phyloP scores from a whole-genome alignment of 1,140 invertebrate genomes.

The Centruroides sculpturatus region DNA sequence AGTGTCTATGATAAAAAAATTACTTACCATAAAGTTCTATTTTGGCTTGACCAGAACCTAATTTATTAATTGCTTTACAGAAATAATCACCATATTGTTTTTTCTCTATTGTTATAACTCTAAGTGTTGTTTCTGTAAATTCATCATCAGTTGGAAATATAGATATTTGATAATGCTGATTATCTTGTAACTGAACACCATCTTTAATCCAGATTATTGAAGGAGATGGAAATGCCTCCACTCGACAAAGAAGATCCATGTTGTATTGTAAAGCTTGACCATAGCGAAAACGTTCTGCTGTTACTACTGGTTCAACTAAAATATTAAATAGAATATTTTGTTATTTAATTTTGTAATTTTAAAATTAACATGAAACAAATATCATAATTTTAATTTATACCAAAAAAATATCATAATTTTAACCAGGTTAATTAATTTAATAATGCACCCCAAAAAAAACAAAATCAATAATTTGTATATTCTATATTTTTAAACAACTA shows the following conservation, averaged over 20 bases:
- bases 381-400: background rate
- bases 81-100: constrained; percentile 71
- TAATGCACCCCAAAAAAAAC: no score
- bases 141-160: constrained; percentile 83
- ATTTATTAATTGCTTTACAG: constrained; percentile 74
- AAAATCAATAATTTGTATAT: no score
- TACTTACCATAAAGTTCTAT: constrained; percentile 49
- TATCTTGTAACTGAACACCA: constrained; percentile 56
- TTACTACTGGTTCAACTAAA: constrained; percentile 53
- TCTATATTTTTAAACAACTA: no score
- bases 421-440: no score
- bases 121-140: constrained; percentile 71
- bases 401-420: background rate
- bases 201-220: constrained; percentile 78
- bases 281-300: constrained; percentile 48
- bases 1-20: background rate
- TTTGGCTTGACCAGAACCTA: constrained; percentile 54
- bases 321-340: constrained; percentile 32
- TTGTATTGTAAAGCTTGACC: constrained; percentile 81
- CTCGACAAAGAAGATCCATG: constrained; percentile 80
- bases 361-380: background rate
- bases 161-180: constrained; percentile 74
- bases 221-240: constrained; percentile 84
- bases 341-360: no score
- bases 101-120: constrained; percentile 80